Conservation (phyloP, 2,888 invertebrate species). For the Suillia variegata region DNA sequence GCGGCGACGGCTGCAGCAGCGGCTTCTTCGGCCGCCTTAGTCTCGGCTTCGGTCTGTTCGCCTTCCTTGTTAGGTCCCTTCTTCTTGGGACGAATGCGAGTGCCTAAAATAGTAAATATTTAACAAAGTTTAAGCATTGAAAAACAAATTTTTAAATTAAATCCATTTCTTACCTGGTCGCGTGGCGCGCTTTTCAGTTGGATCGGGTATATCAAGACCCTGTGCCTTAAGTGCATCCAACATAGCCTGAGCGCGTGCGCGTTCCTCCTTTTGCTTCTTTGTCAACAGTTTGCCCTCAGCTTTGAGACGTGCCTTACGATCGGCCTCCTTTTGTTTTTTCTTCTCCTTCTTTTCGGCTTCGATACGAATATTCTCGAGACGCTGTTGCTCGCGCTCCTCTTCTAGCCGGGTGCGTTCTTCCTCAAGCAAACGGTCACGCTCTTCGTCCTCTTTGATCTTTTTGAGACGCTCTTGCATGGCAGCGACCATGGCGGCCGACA, state of each 20-base stretch:
- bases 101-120: constrained; percentile 63
- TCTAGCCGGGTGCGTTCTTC: constrained; percentile 78
- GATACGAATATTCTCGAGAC: constrained; percentile 75
- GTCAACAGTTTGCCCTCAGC: constrained; percentile 96
- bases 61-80: constrained; percentile 64
- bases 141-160: neutral
- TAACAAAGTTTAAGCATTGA: neutral
- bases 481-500: constrained; percentile 83
- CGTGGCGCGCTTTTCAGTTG: constrained; percentile 67
- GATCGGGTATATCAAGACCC: constrained; percentile 80
- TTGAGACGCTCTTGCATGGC: constrained; percentile 93
- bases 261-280: constrained; percentile 90
- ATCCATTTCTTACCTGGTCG: constrained; percentile 59
- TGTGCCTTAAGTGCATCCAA: constrained; percentile 87
- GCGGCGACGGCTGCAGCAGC: constrained; percentile 38
- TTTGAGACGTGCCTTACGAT: constrained; percentile 88
- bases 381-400: constrained; percentile 75
- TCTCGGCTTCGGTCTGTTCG: constrained; percentile 48
- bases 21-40: constrained; percentile 56
- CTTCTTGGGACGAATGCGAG: constrained; percentile 75
- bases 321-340: constrained; percentile 91
- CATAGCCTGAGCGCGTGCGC: constrained; percentile 86
- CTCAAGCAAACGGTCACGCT: constrained; percentile 72
- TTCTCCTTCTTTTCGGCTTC: constrained; percentile 88
- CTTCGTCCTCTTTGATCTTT: constrained; percentile 88